These are phyloP conservation scores for Calosoma granatense DNA, from an alignment of 1,140 invertebrate genomes.

Conservation along the genomic window DNA sequence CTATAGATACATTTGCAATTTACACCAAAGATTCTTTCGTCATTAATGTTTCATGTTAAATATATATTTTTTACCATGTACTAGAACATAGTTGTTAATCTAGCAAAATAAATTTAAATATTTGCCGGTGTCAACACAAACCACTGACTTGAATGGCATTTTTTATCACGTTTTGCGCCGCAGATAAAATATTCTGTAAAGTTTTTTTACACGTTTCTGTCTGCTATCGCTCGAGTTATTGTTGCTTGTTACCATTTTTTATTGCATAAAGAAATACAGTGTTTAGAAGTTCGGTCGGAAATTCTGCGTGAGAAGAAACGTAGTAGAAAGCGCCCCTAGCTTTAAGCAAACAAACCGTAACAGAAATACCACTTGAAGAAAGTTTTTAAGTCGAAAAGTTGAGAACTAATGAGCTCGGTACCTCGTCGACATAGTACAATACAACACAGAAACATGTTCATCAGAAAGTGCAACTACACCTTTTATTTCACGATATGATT, in stretches of 20 bases:
- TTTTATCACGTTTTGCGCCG: background rate
- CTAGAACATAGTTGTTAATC: background rate
- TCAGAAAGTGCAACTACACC: background rate
- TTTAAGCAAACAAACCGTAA: background rate
- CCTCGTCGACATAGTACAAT: background rate
- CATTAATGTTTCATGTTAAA: background rate
- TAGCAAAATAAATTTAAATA: background rate
- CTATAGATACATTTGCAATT: background rate
- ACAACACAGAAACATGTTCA: background rate
- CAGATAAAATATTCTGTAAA: background rate
- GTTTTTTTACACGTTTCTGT: background rate
- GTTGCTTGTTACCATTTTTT: background rate
- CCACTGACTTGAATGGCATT: background rate
- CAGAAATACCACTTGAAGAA: background rate
- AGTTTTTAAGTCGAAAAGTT: conserved; percentile 5
- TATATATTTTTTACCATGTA: background rate
- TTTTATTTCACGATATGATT: background rate
- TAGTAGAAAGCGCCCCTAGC: background rate
- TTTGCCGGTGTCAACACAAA: background rate
- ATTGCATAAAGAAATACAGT: background rate
- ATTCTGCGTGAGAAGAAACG: background rate
- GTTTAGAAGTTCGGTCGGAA: background rate
- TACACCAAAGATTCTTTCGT: background rate
- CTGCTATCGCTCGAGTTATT: background rate
- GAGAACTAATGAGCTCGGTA: background rate